Percentiles rank a stretch among this genome's conserved stretches.
Conservation (phyloP, 1,140 invertebrate species). For the Platyura marginata region DNA sequence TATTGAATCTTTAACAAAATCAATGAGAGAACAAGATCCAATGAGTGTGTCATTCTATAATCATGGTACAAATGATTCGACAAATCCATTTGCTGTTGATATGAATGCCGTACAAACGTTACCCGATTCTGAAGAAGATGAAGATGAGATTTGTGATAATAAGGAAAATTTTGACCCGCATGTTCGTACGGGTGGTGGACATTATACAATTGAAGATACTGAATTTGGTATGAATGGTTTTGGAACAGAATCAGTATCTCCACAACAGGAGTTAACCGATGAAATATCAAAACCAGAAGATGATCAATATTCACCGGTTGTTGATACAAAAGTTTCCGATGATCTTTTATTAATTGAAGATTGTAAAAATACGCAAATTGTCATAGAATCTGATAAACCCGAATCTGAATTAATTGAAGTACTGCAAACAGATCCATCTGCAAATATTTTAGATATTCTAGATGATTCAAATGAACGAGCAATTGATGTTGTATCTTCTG, state of each 20-base stretch:
- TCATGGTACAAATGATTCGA: constrained; percentile 1
- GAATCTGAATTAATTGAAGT: neutral
- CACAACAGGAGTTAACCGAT: neutral
- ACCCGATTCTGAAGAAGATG: neutral
- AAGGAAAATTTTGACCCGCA: neutral
- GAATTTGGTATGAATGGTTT: neutral
- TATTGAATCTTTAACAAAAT: neutral
- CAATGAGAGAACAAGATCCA: neutral
- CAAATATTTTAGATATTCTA: neutral
- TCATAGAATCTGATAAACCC: neutral
- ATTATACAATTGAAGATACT: neutral
- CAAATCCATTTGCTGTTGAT: neutral
- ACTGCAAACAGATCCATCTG: neutral
- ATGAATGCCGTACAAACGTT: constrained; percentile 3
- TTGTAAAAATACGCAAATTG: neutral
- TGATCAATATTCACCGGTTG: neutral
- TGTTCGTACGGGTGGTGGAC: neutral
- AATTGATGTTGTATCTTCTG: too few species aligned
- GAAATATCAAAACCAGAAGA: neutral
- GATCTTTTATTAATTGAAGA: neutral
- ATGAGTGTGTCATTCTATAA: constrained; percentile 2
- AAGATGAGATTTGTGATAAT: too few species aligned
- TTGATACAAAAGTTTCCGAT: neutral
- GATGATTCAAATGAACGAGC: neutral
- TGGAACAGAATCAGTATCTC: neutral